Evolutionary conservation across 2,888 invertebrate genomes (phyloP), one percentile per base, ranked within the genome.

Genomic region (Trichopoda pennipes): DNA sequence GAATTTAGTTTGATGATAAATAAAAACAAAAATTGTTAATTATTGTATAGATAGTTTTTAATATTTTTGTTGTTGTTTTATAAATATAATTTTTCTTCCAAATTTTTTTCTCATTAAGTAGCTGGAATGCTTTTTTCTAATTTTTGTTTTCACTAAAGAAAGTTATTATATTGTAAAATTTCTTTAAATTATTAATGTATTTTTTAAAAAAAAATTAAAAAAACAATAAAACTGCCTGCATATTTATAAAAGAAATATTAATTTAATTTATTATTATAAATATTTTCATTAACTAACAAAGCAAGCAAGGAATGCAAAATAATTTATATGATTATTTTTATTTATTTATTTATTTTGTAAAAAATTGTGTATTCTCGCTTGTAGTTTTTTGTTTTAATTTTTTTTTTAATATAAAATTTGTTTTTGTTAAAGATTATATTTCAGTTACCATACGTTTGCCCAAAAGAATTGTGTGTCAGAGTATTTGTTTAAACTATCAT

Each of bases 381-480:
- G n/a, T n/a, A n/a, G n/a, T n/a, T 9, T 17, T 49, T 49, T 49
- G 10, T 19, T 49, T 17, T 2, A 17, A 2, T 19, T 17, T 17
- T 17, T 17, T 49, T 4, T 49, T 47, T n/a, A 38, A 14, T 44
- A 16, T n/a, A 17, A 9, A 19, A 66, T 42, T 72, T 14, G 47
- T 42, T 73, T 55, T 56, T 49, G n/a, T 78, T 74, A 4, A 88
- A 87, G 87, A 88, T 84, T 88, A 88, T 82, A 87, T 87, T 85
- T 85, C 88, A 87, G 86, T 89, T 84, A 87, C 88, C 70, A 86
- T 89, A 85, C 89, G 89, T 79, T 88, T 89, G 85, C 88, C 88
- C 83, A 88, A 88, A 86, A 87, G 89, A 86, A 87, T 89, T 85
- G 87, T 89, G 87, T 89, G 89, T 87, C 87, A 89, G 85, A 88